A percentile compares a stretch with the other conserved stretches of the same genome.
Conservation (phyloP, 2,888 invertebrate genomes). For the Orthonevra nobilis region DNA sequence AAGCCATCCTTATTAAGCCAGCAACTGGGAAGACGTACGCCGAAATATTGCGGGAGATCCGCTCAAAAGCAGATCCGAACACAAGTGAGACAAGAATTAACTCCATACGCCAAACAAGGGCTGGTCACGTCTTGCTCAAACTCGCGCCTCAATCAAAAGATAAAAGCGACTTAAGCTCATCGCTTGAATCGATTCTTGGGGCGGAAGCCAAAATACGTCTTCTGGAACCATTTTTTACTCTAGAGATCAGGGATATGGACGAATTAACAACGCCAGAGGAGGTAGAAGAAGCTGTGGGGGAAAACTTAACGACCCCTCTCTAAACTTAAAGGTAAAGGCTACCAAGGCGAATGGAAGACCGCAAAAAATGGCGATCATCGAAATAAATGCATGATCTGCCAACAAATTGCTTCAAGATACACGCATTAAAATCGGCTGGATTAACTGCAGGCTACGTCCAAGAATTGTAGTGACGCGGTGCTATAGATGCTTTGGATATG, state of each 20-base stretch:
- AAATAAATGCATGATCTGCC: not conserved
- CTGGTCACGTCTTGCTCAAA: conserved; percentile 2
- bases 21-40: not conserved
- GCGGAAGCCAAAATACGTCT: not conserved
- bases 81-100: not conserved
- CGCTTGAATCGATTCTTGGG: not conserved
- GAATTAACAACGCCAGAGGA: conserved; percentile 21
- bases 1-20: conserved; percentile 2
- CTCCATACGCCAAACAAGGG: not conserved
- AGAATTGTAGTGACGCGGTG: conserved; percentile 9
- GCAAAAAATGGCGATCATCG: conserved; percentile 10
- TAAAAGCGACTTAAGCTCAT: not conserved
- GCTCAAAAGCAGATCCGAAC: not conserved
- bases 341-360: conserved; percentile 9
- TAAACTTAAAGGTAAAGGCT: not conserved
- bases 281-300: not conserved
- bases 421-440: conserved; percentile 17
- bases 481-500: conserved; percentile 18
- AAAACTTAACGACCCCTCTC: not conserved
- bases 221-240: not conserved
- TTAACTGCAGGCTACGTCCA: not conserved
- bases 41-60: conserved; percentile 2
- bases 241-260: conserved; percentile 30
- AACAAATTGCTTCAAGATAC: not conserved
- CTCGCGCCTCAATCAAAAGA: not conserved